Conservation (phyloP, 2,888 invertebrate genomes). For the Metallyticus violacea region DNA sequence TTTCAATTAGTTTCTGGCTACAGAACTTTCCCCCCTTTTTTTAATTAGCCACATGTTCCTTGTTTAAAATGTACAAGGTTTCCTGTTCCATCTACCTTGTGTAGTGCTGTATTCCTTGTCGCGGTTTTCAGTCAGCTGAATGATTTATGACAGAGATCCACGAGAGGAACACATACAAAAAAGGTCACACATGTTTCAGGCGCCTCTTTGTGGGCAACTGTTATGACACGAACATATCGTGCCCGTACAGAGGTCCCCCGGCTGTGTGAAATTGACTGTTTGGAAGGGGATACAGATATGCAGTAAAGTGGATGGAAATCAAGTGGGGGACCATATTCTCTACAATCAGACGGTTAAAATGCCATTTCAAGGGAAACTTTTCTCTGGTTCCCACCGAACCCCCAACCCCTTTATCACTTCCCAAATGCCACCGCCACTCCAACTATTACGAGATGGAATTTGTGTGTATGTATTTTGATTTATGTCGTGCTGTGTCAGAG, state of each 20-base stretch:
- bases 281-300: not conserved
- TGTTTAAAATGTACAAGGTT: not conserved
- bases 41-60: not conserved
- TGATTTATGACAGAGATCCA: not conserved
- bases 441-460: not conserved
- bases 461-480: not conserved
- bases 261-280: not conserved
- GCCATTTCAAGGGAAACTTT: not conserved
- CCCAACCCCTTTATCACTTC: not conserved
- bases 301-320: not conserved
- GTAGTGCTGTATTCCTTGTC: not conserved
- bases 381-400: no score
- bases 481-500: not conserved
- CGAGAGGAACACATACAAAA: not conserved
- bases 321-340: not conserved
- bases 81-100: not conserved
- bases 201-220: not conserved
- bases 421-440: not conserved
- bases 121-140: not conserved
- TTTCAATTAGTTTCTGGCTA: not conserved
- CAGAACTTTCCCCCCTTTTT: not conserved
- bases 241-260: not conserved
- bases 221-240: not conserved
- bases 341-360: slow-evolving; percentile 7
- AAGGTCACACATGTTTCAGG: not conserved